Evolutionary conservation across 1,140 invertebrate species (phyloP).

Genomic region (Meteorus sp.): DNA sequence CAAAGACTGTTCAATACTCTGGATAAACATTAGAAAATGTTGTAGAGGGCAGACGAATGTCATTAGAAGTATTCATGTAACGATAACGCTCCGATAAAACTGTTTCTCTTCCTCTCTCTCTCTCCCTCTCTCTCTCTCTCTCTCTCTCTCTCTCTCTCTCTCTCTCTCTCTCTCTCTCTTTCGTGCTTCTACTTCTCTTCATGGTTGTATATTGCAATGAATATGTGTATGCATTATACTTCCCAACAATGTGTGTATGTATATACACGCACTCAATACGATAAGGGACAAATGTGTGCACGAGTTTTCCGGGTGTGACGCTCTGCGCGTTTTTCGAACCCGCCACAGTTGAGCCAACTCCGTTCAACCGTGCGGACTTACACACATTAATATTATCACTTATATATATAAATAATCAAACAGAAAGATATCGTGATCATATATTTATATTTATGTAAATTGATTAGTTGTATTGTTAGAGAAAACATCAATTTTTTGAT

Average conservation of each 20-base stretch:
- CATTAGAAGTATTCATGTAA: constrained; percentile 18
- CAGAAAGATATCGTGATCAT: too few species aligned
- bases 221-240: background rate
- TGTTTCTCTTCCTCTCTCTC: too few species aligned
- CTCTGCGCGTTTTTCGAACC: too few species aligned
- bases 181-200: too few species aligned
- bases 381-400: background rate
- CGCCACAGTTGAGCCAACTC: background rate
- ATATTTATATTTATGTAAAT: too few species aligned
- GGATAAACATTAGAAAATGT: constrained; percentile 6
- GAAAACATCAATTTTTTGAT: too few species aligned
- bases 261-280: constrained; percentile 17
- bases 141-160: too few species aligned
- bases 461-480: too few species aligned
- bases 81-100: constrained; percentile 38
- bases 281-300: constrained; percentile 32
- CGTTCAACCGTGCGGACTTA: background rate
- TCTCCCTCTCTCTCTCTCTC: too few species aligned
- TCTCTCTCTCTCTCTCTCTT: too few species aligned
- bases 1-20: background rate
- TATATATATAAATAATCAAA: too few species aligned
- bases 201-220: constrained; percentile 1
- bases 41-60: background rate
- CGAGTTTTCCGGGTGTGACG: constrained; percentile 20
- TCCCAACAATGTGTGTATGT: constrained; percentile 3